Percentiles rank a stretch among this genome's conserved stretches.
Conservation (phyloP, 2,797 vertebrate genomes). For the Sebastes glaucus region DNA sequence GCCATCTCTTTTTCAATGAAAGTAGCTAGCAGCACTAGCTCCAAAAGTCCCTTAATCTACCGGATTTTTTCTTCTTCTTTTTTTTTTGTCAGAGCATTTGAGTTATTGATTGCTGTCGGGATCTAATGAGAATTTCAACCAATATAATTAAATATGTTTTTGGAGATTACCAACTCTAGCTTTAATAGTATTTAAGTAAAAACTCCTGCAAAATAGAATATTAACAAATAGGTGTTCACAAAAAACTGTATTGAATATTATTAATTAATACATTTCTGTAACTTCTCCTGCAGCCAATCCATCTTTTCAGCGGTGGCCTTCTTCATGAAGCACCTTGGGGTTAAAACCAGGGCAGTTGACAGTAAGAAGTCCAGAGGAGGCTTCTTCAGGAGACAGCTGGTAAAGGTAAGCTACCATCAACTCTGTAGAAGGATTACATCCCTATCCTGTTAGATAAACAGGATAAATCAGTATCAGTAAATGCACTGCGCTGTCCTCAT, state of each 20-base stretch:
- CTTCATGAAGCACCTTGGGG: constrained; percentile 93
- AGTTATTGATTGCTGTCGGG: too few relatives aligned
- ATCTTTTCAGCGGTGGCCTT: constrained; percentile 85
- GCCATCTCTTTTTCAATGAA: too few relatives aligned
- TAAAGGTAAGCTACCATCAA: constrained; percentile 79
- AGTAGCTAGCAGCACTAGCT: too few relatives aligned
- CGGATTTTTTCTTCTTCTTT: too few relatives aligned
- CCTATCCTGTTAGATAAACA: not conserved
- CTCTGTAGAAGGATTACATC: not conserved
- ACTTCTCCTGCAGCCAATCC: constrained; percentile 78
- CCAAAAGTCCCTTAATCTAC: too few relatives aligned
- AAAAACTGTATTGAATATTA: not conserved
- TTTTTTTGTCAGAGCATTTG: too few relatives aligned
- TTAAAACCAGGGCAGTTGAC: constrained; percentile 87
- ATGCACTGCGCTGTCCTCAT: not conserved
- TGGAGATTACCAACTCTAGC: too few relatives aligned
- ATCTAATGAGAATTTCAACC: too few relatives aligned
- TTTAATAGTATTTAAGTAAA: not conserved
- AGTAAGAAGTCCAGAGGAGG: constrained; percentile 89
- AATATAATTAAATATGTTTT: too few relatives aligned
- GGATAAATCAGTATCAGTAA: not conserved
- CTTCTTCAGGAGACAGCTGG: constrained; percentile 84
- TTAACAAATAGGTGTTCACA: not conserved
- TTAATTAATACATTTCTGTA: not conserved
- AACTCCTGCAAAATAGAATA: not conserved